phyloP scores from a whole-genome alignment of 2,888 invertebrate species.

The Diadegma fenestrale region DNA sequence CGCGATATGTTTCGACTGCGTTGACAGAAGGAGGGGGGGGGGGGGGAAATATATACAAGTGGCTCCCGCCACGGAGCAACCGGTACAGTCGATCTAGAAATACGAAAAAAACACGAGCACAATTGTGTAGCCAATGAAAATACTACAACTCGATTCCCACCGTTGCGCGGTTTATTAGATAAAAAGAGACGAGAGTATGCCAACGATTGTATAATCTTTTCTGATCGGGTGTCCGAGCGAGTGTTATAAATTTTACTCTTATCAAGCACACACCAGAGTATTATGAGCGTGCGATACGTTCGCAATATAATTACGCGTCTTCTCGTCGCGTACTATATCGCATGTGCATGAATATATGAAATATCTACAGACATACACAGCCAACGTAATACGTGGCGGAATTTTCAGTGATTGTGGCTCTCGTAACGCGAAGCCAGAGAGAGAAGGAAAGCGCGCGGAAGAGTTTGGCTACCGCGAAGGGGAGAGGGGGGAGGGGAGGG shows the following conservation, averaged over 20 bases:
- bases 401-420: constrained; percentile 50
- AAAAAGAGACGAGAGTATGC: constrained; percentile 18
- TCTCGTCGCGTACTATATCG: constrained; percentile 1
- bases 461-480: constrained; percentile 9
- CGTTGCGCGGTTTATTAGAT: background rate
- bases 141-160: background rate
- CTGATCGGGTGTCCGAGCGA: constrained; percentile 44
- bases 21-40: background rate
- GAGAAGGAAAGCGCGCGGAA: constrained; percentile 8
- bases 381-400: constrained; percentile 61
- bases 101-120: constrained; percentile 5
- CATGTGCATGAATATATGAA: background rate
- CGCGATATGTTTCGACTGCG: background rate
- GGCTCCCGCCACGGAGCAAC: constrained; percentile 3
- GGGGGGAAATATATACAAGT: background rate
- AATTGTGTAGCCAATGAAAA: background rate
- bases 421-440: constrained; percentile 17
- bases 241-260: constrained; percentile 37
- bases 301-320: constrained; percentile 22
- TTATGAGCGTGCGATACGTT: constrained; percentile 13
- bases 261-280: constrained; percentile 1
- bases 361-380: background rate
- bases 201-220: constrained; percentile 22
- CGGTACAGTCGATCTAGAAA: constrained; percentile 3
- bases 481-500: background rate